A percentile compares a stretch with the other conserved stretches of the same genome.
Conservation (phyloP, 2,113 vertebrate genomes). For the Panthera tigris region DNA sequence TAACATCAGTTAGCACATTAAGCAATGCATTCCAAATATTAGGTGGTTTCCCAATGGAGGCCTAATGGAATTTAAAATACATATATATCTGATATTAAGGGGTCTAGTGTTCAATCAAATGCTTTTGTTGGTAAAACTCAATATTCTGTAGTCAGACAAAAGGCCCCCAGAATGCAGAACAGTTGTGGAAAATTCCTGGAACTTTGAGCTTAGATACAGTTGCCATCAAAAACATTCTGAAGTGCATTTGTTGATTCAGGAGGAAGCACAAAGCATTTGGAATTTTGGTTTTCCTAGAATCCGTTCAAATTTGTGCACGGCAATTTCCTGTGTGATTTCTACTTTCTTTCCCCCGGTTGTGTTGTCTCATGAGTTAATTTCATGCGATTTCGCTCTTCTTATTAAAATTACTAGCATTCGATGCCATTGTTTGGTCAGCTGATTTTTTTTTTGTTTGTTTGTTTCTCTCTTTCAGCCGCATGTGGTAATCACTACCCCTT, state of each 20-base stretch:
- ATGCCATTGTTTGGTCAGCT: not conserved
- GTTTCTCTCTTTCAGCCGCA: not conserved
- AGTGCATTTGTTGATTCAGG: constrained; percentile 65
- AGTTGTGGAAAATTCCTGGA: constrained; percentile 67
- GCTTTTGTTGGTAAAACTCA: constrained; percentile 72
- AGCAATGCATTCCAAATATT: constrained; percentile 63
- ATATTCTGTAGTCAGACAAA: constrained; percentile 52
- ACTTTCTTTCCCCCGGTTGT: not conserved
- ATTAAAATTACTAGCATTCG: constrained; percentile 13
- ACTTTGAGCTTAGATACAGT: constrained; percentile 45
- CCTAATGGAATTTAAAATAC: constrained; percentile 71
- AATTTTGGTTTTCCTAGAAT: constrained; percentile 70
- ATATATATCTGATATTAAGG: constrained; percentile 58
- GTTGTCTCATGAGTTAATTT: constrained; percentile 50
- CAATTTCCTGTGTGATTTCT: constrained; percentile 57
- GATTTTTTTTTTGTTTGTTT: not conserved
- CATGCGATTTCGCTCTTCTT: constrained; percentile 11
- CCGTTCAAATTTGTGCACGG: not conserved
- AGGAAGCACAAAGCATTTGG: constrained; percentile 62
- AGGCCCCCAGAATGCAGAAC: constrained; percentile 54
- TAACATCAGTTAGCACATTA: constrained; percentile 59
- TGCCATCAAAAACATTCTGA: constrained; percentile 79
- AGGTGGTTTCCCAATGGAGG: constrained; percentile 63
- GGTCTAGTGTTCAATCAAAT: constrained; percentile 55
- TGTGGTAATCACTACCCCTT: not conserved